A percentile compares a stretch with the other conserved stretches of the same genome.
Evolutionary conservation across 2,113 vertebrate genomes (phyloP).

Genomic region (Sander vitreus): DNA sequence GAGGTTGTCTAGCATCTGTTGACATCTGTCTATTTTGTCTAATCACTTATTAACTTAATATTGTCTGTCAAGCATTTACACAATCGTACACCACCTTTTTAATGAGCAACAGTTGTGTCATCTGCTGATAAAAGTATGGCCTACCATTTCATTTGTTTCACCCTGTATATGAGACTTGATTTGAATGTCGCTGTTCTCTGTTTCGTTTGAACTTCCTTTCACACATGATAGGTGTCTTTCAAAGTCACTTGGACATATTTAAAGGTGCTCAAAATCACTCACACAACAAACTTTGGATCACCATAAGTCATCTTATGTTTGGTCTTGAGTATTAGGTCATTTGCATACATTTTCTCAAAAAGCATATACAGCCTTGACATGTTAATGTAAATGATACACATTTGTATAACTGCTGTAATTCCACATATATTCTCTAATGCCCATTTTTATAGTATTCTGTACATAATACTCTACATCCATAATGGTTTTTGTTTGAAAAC

Average conservation of each 20-base stretch:
- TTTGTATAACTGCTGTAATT: background rate
- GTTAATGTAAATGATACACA: background rate
- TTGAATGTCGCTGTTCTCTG: conserved; percentile 57
- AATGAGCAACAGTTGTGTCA: background rate
- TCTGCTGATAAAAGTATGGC: background rate
- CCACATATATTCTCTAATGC: background rate
- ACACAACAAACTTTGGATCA: background rate
- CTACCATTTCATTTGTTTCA: background rate
- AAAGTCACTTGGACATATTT: background rate
- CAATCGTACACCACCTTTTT: background rate
- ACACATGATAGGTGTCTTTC: conserved; percentile 29
- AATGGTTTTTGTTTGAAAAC: background rate
- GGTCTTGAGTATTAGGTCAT: background rate
- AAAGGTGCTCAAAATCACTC: background rate
- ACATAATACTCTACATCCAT: background rate
- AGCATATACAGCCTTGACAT: background rate
- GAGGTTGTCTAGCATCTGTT: background rate
- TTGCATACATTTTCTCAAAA: background rate
- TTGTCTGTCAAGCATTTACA: background rate
- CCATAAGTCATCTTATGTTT: background rate
- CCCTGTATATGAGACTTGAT: background rate
- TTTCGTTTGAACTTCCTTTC: conserved; percentile 50
- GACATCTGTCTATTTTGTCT: background rate
- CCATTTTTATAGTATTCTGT: background rate
- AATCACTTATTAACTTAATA: background rate